These are phyloP conservation scores for Erebia ligea DNA, from an alignment of 2,888 invertebrate genomes.

Conservation along the genomic window DNA sequence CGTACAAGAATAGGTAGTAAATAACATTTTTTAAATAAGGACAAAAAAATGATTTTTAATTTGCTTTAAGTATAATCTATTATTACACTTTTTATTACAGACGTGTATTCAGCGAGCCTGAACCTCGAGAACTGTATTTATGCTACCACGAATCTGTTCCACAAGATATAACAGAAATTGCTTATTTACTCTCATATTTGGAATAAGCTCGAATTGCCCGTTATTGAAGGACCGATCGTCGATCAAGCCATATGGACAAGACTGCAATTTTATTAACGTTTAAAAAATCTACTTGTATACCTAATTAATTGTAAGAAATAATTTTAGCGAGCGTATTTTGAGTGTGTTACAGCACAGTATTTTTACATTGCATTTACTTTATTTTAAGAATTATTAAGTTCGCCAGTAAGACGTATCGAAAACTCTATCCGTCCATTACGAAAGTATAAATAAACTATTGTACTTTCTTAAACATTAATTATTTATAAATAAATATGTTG, in stretches of 20 bases:
- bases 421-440: too few relatives aligned
- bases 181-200: slow-evolving; percentile 88
- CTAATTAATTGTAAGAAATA: not conserved
- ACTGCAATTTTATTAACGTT: slow-evolving; percentile 8
- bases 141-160: slow-evolving; percentile 94
- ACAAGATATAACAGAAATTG: slow-evolving; percentile 94
- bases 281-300: not conserved
- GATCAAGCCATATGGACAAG: slow-evolving; percentile 9
- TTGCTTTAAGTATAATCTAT: not conserved
- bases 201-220: slow-evolving; percentile 50
- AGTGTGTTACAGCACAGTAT: not conserved
- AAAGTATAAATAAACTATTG: too few relatives aligned
- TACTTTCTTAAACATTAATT: too few relatives aligned
- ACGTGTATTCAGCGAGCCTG: slow-evolving; percentile 89
- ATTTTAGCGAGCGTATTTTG: not conserved
- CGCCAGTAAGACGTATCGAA: too few relatives aligned
- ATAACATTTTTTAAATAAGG: too few relatives aligned
- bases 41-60: not conserved
- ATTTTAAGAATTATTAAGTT: too few relatives aligned
- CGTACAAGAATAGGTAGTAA: too few relatives aligned
- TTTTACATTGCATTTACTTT: not conserved
- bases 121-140: slow-evolving; percentile 91
- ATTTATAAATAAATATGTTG: too few relatives aligned
- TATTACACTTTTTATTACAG: slow-evolving; percentile 67
- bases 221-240: not conserved